Conservation (phyloP, 2,113 vertebrate genomes). For the Etia nguti region DNA sequence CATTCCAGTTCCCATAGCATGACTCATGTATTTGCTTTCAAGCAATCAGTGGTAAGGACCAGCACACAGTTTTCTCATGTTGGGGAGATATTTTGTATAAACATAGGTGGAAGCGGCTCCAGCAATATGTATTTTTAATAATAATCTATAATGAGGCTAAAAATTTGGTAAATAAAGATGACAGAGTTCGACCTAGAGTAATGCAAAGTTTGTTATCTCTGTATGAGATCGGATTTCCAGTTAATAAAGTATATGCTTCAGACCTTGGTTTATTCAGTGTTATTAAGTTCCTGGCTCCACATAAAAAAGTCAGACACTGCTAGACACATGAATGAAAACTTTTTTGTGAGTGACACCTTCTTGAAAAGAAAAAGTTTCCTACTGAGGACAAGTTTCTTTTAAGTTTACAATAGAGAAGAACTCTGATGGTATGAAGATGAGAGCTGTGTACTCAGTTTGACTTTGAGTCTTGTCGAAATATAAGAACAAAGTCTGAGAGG, state of each 20-base stretch:
- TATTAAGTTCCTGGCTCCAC: not conserved
- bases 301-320: conserved; percentile 24
- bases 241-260: not conserved
- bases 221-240: not conserved
- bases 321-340: conserved; percentile 41
- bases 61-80: not conserved
- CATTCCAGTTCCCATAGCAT: not conserved
- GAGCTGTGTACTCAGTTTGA: not conserved
- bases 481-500: not conserved
- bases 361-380: not conserved
- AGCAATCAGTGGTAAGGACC: not conserved
- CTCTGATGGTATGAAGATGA: not conserved
- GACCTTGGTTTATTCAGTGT: not conserved
- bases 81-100: too few species aligned
- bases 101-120: not conserved
- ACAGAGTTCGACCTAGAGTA: fast-evolving
- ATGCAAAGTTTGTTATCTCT: not conserved
- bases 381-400: not conserved
- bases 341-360: conserved; percentile 56
- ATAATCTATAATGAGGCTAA: not conserved
- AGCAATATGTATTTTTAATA: not conserved
- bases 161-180: not conserved
- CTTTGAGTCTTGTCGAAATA: not conserved
- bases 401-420: not conserved
- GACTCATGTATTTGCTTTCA: conserved; percentile 9